Base-by-base conservation (phyloP, 2,888 invertebrate genomes). In the Lasioglossum calceatum region DNA sequence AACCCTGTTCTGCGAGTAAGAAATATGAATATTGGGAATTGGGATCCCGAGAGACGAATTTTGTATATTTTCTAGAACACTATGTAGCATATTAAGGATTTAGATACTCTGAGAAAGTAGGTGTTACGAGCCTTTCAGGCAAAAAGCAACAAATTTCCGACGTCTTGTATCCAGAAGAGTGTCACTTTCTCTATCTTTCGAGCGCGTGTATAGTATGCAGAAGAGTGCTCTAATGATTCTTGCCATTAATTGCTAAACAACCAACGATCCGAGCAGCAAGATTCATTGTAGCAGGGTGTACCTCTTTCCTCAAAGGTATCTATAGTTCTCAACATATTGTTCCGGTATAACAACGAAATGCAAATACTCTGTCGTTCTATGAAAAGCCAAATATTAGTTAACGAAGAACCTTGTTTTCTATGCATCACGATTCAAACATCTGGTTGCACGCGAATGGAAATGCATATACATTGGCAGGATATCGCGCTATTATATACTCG, bases 381-480 rank as follows among this genome's bases (percentile, higher is more conserved):
- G 67, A 14, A 36, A 42, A 14, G 42, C 58, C 39, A 36, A 75
- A 75, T 70, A 32, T 27, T 75, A 50, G 23, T 42, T 42, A 54
- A 23, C 47, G 27, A 42, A 47, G 32, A 44, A 81, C 36, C 42
- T 70, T 81, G 70, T 27, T 42, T 19, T 8, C 19, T 50, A 75
- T 23, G 42, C 67, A 23, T 75, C 58, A 58, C 70, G 58, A 76
- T 81, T 71, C 77, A 54, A 54, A 44, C 12, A 58, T 58, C 36
- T 76, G 54, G n/a, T 7, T 54, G 44, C 44, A 72, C 36, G 42
- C 42, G 39, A 73, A 54, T 42, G 42, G 54, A 70, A 70, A 75
- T 27, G 0, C 27, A 27, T 54, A 75, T 44, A 70, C 75, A 44
- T 54, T 42, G 16, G 36, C 74, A 50, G 50, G 39, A 81, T 75